Conservation (phyloP, 2,797 vertebrate species). For the Limnodromus scolopaceus region DNA sequence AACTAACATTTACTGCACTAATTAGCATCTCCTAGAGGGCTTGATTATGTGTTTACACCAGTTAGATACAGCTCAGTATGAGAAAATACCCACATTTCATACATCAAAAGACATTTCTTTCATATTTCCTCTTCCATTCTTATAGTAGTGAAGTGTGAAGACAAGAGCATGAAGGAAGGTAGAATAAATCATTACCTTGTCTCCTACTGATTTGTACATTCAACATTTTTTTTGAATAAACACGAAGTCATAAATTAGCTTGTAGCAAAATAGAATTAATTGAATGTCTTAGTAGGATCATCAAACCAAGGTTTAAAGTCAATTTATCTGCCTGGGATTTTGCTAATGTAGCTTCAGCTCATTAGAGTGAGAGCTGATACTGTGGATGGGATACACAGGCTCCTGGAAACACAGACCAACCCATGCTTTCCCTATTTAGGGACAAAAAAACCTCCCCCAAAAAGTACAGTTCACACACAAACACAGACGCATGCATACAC, state of each 20-base stretch:
- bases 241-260: conserved; percentile 89
- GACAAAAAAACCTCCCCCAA: not conserved
- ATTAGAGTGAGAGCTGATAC: conserved; percentile 68
- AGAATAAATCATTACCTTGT: conserved; percentile 90
- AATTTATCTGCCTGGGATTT: conserved; percentile 79
- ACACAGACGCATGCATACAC: not conserved
- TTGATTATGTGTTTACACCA: conserved; percentile 86
- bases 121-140: conserved; percentile 77
- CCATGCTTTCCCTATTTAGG: not conserved
- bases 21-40: conserved; percentile 79
- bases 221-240: conserved; percentile 85
- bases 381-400: not conserved
- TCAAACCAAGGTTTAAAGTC: conserved; percentile 84
- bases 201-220: conserved; percentile 83
- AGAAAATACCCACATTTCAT: conserved; percentile 82
- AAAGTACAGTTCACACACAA: not conserved
- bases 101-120: conserved; percentile 85
- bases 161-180: conserved; percentile 78
- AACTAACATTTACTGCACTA: conserved; percentile 76
- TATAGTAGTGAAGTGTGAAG: conserved; percentile 75
- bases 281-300: conserved; percentile 85
- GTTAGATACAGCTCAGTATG: conserved; percentile 82
- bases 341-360: conserved; percentile 66
- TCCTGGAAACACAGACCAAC: not conserved
- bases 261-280: conserved; percentile 88